A percentile compares a stretch with the other conserved stretches of the same genome.
Conservation (phyloP, 2,797 vertebrate species). For the Bovichtus diacanthus region DNA sequence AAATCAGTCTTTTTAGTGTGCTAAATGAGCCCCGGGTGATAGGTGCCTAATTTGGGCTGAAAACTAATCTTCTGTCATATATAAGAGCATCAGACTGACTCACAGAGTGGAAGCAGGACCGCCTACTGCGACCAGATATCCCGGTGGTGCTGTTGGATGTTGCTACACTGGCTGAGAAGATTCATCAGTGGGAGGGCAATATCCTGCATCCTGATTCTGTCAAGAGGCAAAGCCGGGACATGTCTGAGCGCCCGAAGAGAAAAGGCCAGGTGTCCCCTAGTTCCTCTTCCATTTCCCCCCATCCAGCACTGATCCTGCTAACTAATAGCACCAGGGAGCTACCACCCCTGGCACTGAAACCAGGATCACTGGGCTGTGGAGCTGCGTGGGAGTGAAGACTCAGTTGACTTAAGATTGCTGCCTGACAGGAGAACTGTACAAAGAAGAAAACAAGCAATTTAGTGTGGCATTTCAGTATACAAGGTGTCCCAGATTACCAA, state of each 20-base stretch:
- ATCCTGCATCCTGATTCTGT: conserved; percentile 78
- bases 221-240: conserved; percentile 64
- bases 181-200: conserved; percentile 77
- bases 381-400: conserved; percentile 52
- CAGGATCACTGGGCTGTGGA: conserved; percentile 73
- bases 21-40: conserved; percentile 3
- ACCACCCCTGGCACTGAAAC: conserved; percentile 71
- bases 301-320: conserved; percentile 63
- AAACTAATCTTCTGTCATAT: conserved; percentile 27
- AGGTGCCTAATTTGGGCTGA: conserved; percentile 3
- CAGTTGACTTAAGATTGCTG: conserved; percentile 50
- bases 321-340: conserved; percentile 67
- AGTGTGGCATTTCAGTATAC: conserved; percentile 8
- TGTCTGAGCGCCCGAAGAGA: conserved; percentile 79
- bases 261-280: conserved; percentile 76
- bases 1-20: conserved; percentile 14
- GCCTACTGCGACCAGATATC: conserved; percentile 26
- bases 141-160: conserved; percentile 35
- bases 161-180: conserved; percentile 51
- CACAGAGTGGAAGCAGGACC: conserved; percentile 10
- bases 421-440: conserved; percentile 30
- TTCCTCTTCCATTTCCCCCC: conserved; percentile 33
- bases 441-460: conserved; percentile 35
- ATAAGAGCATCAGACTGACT: conserved; percentile 13
- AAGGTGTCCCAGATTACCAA: conserved; percentile 15